A percentile compares a stretch with the other conserved stretches of the same genome.
phyloP scores from a whole-genome alignment of 2,888 invertebrate species.

The Apocheima hispidaria region DNA sequence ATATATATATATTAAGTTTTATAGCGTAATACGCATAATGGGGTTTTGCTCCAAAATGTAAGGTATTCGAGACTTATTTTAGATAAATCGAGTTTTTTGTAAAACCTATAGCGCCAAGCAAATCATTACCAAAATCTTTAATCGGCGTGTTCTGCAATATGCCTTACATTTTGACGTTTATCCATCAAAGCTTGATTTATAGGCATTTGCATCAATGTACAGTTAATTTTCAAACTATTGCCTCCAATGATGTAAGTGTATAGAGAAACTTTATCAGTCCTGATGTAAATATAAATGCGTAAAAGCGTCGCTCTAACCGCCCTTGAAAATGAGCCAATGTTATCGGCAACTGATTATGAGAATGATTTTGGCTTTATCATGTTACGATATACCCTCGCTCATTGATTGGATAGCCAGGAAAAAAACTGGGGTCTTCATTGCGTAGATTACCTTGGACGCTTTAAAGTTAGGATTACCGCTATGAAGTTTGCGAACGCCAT shows the following conservation, averaged over 20 bases:
- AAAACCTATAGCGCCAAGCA: too few species aligned
- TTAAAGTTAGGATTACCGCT: not conserved
- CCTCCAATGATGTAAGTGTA: conserved; percentile 3
- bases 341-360: conserved; percentile 74
- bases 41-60: too few species aligned
- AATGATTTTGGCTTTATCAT: conserved; percentile 51
- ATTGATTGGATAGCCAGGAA: conserved; percentile 47
- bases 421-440: not conserved
- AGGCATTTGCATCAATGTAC: not conserved
- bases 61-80: too few species aligned
- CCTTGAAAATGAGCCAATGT: conserved; percentile 75
- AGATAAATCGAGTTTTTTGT: too few species aligned
- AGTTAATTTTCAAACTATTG: conserved; percentile 7
- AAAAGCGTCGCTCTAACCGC: conserved; percentile 51
- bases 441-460: not conserved
- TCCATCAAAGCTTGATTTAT: not conserved
- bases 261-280: conserved; percentile 17
- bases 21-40: too few species aligned
- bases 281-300: conserved; percentile 54
- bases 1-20: too few species aligned
- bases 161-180: not conserved
- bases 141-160: too few species aligned
- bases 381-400: conserved; percentile 36
- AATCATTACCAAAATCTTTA: too few species aligned
- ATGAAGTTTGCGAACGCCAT: not conserved